Base-by-base conservation (phyloP, 1,140 invertebrate species). In the Luehdorfia chinensis region DNA sequence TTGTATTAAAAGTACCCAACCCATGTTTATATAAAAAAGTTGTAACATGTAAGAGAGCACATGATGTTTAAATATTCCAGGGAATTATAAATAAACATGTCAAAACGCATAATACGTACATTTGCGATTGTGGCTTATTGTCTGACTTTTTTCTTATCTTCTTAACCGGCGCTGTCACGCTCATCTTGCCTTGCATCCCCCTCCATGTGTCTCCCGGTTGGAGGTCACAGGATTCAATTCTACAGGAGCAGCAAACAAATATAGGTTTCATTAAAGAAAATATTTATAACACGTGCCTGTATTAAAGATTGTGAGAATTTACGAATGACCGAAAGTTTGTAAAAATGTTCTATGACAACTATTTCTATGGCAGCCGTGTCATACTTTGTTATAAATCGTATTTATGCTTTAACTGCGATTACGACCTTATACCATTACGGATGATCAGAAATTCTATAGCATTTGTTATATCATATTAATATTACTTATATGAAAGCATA, bases 71-170 rank as follows among this genome's bases (percentile, higher is more conserved):
- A n/a, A n/a, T n/a, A n/a, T n/a, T n/a, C n/a, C n/a, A n/a, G n/a
- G n/a, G n/a, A n/a, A n/a, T 43, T 43, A 16, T 31, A 11, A 43
- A 11, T 41, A 32, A 57, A 55, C 52, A 49, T 50, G 31, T 52
- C 59, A 57, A 61, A 66, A 63, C 67, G 57, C 59, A 66, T 58
- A 59, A 81, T 85, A 86, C 92, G 93, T 90, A 94, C 93, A 94
- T 90, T 90, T 95, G 93, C 62, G 93, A 92, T 87, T 93, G 92
- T 62, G 92, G 92, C 87, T 94, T 94, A 78, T 89, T 91, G 88
- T 94, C 93, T 79, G 92, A 91, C 90, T 94, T 94, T 90, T 93
- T 94, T 87, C 93, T 91, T 87, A 93, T 94, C 88, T 94, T 94
- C 83, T 90, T 91, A 87, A 89, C 90, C 75, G 89, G 91, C 87